Conservation (phyloP, 2,113 vertebrate species). For the Myrmophylax atrothorax region DNA sequence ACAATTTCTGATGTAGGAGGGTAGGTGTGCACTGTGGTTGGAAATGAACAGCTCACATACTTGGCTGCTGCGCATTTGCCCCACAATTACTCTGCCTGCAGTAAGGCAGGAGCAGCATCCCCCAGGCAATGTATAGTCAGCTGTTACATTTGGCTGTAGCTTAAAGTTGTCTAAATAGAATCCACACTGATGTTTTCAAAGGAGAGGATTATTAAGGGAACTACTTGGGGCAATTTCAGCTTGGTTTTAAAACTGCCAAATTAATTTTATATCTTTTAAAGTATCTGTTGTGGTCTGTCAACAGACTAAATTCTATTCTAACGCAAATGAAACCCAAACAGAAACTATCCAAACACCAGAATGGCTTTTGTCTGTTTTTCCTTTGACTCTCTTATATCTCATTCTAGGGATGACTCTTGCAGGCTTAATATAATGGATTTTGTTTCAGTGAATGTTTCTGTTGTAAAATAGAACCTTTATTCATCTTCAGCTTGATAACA, state of each 20-base stretch:
- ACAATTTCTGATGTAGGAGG: neutral
- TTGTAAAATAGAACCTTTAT: neutral
- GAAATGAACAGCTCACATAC: neutral
- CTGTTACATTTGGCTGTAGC: neutral
- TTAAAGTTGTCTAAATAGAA: neutral
- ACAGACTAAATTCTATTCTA: neutral
- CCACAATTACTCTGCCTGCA: neutral
- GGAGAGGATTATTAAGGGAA: neutral
- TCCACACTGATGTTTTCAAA: neutral
- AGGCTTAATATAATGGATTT: neutral
- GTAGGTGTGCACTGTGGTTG: neutral
- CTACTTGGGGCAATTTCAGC: neutral
- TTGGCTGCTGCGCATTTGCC: neutral
- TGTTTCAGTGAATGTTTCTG: neutral
- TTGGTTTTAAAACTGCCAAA: neutral
- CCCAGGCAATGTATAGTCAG: neutral
- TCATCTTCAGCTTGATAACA: neutral
- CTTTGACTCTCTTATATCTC: neutral
- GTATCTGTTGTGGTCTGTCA: constrained; percentile 16
- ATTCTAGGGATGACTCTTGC: neutral
- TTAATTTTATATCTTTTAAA: constrained; percentile 24
- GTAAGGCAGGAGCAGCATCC: neutral
- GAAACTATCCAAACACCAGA: neutral
- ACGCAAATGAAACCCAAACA: neutral
- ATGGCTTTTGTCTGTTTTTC: neutral